phyloP scores from a whole-genome alignment of 2,797 vertebrate genomes.

The Rhyacichthys aspro region DNA sequence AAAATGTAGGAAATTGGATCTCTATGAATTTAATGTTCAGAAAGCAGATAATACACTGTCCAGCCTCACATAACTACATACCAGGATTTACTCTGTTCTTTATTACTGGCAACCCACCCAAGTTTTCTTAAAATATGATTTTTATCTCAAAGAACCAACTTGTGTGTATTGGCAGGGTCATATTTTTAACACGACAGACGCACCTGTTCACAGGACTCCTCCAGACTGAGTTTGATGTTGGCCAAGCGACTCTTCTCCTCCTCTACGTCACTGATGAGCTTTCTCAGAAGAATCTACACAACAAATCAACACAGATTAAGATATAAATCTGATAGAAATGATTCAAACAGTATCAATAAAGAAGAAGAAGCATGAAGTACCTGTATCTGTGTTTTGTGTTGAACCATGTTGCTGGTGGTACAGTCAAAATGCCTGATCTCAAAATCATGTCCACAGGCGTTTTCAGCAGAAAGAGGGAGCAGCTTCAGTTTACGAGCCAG shows the following conservation, averaged over 20 bases:
- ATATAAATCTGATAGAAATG: no score
- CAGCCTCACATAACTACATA: no score
- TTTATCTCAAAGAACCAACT: no score
- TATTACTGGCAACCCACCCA: no score
- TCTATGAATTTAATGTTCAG: no score
- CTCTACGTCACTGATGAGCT: conserved; percentile 86
- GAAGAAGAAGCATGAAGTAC: conserved; percentile 63
- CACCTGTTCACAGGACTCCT: conserved; percentile 91
- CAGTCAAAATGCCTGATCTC: conserved; percentile 86
- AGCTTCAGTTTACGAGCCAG: conserved; percentile 93
- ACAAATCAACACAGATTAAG: neutral
- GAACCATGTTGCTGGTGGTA: conserved; percentile 77
- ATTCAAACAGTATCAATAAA: neutral
- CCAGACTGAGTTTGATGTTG: conserved; percentile 85
- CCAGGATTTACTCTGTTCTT: no score
- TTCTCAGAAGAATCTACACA: conserved; percentile 85
- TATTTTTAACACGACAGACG: no score
- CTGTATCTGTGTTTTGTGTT: conserved; percentile 87
- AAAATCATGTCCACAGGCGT: conserved; percentile 90
- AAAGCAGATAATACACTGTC: no score
- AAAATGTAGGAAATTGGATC: no score
- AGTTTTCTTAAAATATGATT: no score
- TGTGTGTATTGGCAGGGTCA: no score
- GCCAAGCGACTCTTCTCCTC: conserved; percentile 84
- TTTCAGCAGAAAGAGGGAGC: conserved; percentile 89